A percentile compares a stretch with the other conserved stretches of the same genome.
phyloP scores from a whole-genome alignment of 2,888 invertebrate genomes.

The Parnassius orleans region DNA sequence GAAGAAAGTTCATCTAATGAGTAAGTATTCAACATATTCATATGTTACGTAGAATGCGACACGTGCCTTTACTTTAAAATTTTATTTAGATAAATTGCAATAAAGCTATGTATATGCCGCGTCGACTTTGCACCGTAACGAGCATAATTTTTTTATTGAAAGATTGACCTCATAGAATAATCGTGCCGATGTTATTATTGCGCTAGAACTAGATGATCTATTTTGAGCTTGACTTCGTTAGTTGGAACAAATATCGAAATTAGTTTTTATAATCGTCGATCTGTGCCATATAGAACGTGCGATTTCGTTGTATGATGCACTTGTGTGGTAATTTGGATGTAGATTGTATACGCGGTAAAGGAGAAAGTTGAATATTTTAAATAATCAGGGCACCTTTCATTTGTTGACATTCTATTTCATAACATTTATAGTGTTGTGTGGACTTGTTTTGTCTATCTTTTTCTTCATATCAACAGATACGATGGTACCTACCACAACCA shows the following conservation, averaged over 20 bases:
- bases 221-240: constrained; percentile 54
- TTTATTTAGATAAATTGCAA: constrained; percentile 49
- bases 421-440: constrained; percentile 38
- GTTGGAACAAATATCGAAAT: constrained; percentile 42
- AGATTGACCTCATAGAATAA: constrained; percentile 26
- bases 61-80: constrained; percentile 57
- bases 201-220: constrained; percentile 60
- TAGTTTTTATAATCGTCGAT: constrained; percentile 21
- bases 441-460: constrained; percentile 33
- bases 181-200: constrained; percentile 41
- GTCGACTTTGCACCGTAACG: constrained; percentile 46
- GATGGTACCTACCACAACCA: no score
- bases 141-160: constrained; percentile 26
- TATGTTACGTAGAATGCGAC: constrained; percentile 54
- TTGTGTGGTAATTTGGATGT: constrained; percentile 8
- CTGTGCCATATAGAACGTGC: constrained; percentile 6
- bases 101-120: constrained; percentile 40
- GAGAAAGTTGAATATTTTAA: constrained; percentile 47
- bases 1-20: constrained; percentile 48
- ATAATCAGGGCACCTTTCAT: constrained; percentile 45
- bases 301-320: constrained; percentile 5
- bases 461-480: constrained; percentile 13
- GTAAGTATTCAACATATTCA: constrained; percentile 53
- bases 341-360: constrained; percentile 7
- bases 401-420: constrained; percentile 58